These are phyloP conservation scores for Butorides virescens DNA, from an alignment of 2,113 vertebrate species.

Conservation along the genomic window DNA sequence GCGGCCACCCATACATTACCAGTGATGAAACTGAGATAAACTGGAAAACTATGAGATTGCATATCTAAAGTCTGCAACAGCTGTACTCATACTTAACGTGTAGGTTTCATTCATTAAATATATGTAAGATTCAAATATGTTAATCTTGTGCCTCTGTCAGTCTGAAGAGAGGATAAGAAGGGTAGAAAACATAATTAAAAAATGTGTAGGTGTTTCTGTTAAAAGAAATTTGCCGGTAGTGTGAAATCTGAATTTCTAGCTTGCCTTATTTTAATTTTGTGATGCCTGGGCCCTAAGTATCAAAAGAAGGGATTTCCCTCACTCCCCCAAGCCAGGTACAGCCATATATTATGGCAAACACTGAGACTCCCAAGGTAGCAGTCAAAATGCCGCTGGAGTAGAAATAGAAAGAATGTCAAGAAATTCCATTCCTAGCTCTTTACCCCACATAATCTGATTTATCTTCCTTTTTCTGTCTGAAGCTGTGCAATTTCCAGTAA, in stretches of 20 bases:
- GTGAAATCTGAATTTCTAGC: conserved; percentile 48
- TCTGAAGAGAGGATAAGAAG: conserved; percentile 23
- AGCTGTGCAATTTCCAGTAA: background rate
- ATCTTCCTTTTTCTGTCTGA: background rate
- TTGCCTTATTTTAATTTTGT: conserved; percentile 19
- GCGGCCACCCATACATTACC: background rate
- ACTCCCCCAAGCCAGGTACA: background rate
- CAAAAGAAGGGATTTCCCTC: background rate
- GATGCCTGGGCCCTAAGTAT: background rate
- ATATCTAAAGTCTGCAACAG: background rate
- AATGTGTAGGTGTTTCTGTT: conserved; percentile 44
- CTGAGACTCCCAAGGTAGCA: background rate
- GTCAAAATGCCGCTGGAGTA: background rate
- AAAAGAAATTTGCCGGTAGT: conserved; percentile 6
- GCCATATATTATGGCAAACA: background rate
- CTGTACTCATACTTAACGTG: background rate
- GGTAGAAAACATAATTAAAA: conserved; percentile 55
- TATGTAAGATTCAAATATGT: conserved; percentile 51
- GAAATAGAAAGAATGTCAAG: background rate
- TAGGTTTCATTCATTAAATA: conserved; percentile 67
- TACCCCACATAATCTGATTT: background rate
- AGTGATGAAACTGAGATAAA: conserved; percentile 28
- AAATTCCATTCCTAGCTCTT: background rate
- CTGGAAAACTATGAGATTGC: background rate
- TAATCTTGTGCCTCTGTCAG: conserved; percentile 51